These are phyloP conservation scores for Thalassophryne amazonica DNA, from an alignment of 2,797 vertebrate genomes.

Conservation along the genomic window DNA sequence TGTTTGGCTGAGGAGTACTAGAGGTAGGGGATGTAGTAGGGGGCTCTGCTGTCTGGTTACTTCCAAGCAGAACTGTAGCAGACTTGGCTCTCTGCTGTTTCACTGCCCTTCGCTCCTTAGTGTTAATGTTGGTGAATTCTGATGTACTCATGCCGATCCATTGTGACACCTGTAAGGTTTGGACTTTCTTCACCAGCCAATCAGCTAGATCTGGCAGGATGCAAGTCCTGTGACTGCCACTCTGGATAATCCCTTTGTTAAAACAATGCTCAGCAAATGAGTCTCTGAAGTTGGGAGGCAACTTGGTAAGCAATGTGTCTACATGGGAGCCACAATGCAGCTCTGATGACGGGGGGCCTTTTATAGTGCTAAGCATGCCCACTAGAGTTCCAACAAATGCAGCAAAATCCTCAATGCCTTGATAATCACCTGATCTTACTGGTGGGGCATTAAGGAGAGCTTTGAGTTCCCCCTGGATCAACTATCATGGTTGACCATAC, in stretches of 20 bases:
- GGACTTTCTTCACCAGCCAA: background rate
- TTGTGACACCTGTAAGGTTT: background rate
- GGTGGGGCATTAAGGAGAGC: background rate
- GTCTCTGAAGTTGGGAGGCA: slow-evolving; percentile 7
- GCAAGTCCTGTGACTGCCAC: background rate
- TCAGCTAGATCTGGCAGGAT: background rate
- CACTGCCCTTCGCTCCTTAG: background rate
- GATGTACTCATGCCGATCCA: background rate
- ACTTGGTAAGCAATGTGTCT: slow-evolving; percentile 1
- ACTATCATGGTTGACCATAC: slow-evolving; percentile 16
- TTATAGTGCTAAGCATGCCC: slow-evolving; percentile 7
- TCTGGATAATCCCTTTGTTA: background rate
- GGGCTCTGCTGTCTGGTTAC: too few species aligned
- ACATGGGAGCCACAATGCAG: slow-evolving; percentile 3
- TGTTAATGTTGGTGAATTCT: background rate
- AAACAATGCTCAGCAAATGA: slow-evolving; percentile 6
- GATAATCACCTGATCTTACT: background rate
- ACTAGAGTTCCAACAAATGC: background rate
- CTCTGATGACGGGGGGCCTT: background rate
- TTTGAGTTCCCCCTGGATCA: slow-evolving; percentile 11
- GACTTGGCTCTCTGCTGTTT: too few species aligned
- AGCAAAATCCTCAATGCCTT: background rate
- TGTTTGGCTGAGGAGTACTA: too few species aligned
- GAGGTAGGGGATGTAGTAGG: too few species aligned
- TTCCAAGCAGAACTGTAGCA: too few species aligned